Conservation (phyloP, 2,797 vertebrate species). For the Dicrostonyx torquatus region DNA sequence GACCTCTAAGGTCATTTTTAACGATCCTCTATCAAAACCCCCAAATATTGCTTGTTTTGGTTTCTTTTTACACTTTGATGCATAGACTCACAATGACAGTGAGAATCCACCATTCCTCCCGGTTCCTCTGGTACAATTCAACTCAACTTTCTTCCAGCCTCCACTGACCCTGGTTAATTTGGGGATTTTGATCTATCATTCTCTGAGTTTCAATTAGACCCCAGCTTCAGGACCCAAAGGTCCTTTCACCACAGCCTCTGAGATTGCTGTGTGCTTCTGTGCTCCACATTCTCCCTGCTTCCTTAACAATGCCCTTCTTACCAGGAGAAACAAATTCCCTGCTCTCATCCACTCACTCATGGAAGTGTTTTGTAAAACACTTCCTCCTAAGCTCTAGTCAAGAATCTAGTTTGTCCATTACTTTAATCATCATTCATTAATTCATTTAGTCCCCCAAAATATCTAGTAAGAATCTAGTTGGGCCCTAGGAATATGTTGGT, state of each 20-base stretch:
- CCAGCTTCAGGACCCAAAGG: not conserved
- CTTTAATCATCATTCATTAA: conserved; percentile 11
- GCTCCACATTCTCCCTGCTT: not conserved
- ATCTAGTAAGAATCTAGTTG: conserved; percentile 8
- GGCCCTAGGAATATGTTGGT: not conserved
- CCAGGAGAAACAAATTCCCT: not conserved
- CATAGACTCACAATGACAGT: not conserved
- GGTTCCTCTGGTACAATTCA: not conserved
- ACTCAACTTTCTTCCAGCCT: conserved; percentile 34
- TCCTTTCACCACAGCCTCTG: not conserved
- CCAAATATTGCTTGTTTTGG: conserved; percentile 41
- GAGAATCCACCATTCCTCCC: not conserved
- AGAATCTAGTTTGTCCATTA: conserved; percentile 7
- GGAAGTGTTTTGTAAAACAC: conserved; percentile 16
- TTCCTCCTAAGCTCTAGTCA: not conserved
- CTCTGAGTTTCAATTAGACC: conserved; percentile 50
- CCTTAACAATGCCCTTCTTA: not conserved
- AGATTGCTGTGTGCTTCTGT: not conserved
- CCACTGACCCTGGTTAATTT: conserved; percentile 54
- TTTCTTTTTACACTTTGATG: conserved; percentile 41
- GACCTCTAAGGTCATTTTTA: conserved; percentile 40
- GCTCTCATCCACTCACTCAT: not conserved
- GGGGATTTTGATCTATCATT: conserved; percentile 55
- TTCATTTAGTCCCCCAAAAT: conserved; percentile 17
- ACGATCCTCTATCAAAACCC: not conserved